Percentiles rank a stretch among this genome's conserved stretches.
These are phyloP conservation scores for Pyrrhia umbra DNA, from an alignment of 2,888 invertebrate species.

Conservation along the genomic window DNA sequence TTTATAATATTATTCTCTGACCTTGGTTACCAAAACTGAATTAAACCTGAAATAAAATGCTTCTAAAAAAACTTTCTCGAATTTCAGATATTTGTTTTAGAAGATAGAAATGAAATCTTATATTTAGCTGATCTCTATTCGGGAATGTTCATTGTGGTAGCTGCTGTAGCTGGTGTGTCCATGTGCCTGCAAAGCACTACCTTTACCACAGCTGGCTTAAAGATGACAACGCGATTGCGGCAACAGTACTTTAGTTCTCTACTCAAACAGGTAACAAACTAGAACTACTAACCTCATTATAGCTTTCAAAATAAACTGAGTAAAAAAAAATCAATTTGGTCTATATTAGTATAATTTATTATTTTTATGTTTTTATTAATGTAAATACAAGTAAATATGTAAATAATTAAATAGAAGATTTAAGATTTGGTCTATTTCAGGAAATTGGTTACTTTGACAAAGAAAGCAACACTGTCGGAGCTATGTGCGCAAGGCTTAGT, in stretches of 20 bases:
- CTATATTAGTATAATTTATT: no score
- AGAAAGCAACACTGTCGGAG: slow-evolving; percentile 91
- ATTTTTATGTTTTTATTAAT: no score
- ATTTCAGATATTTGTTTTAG: slow-evolving; percentile 90
- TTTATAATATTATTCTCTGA: no score
- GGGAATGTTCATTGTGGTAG: slow-evolving; percentile 92
- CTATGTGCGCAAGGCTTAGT: slow-evolving; percentile 91
- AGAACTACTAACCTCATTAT: neutral
- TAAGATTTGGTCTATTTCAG: slow-evolving; percentile 66
- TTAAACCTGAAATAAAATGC: no score
- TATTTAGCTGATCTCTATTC: slow-evolving; percentile 91
- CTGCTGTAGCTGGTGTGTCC: slow-evolving; percentile 91
- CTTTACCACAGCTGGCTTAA: slow-evolving; percentile 94
- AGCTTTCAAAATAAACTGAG: neutral
- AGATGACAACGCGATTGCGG: slow-evolving; percentile 92
- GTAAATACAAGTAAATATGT: no score
- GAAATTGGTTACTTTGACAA: slow-evolving; percentile 92
- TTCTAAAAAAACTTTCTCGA: no score
- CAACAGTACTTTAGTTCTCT: slow-evolving; percentile 87
- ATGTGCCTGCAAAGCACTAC: slow-evolving; percentile 93
- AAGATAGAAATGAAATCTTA: slow-evolving; percentile 89
- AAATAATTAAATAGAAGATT: no score
- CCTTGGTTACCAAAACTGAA: no score
- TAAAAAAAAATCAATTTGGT: neutral
- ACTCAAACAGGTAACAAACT: slow-evolving; percentile 86